A percentile compares a stretch with the other conserved stretches of the same genome.
Conservation (phyloP, 2,113 vertebrate genomes). For the Sciurus niger region DNA sequence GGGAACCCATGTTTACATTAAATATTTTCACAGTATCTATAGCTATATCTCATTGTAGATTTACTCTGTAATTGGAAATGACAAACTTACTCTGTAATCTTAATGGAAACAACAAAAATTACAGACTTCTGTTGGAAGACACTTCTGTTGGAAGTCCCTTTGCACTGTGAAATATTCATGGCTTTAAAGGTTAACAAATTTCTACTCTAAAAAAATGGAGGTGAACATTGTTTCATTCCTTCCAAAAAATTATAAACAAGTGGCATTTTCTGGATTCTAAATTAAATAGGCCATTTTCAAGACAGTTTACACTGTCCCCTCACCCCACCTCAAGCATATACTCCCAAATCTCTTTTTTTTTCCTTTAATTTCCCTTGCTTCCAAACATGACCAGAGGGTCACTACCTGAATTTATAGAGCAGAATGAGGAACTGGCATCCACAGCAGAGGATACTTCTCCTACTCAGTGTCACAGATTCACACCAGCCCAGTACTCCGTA, state of each 20-base stretch:
- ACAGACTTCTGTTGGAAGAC: neutral
- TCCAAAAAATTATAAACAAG: constrained; percentile 27
- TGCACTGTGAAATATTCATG: neutral
- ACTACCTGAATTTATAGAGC: neutral
- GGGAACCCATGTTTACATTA: neutral
- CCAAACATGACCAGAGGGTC: neutral
- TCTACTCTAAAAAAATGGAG: neutral
- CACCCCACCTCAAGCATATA: neutral
- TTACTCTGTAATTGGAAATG: constrained; percentile 11
- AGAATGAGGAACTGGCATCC: neutral
- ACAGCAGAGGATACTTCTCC: neutral
- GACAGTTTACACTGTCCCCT: neutral
- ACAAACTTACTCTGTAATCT: constrained; percentile 2
- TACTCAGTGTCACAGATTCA: neutral
- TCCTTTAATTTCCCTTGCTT: neutral
- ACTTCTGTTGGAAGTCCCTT: neutral
- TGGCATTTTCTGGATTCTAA: neutral
- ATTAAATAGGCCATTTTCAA: constrained; percentile 1
- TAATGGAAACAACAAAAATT: constrained; percentile 9
- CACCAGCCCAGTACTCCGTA: neutral
- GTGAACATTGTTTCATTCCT: neutral
- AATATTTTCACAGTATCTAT: neutral
- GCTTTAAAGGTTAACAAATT: neutral
- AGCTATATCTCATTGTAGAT: neutral
- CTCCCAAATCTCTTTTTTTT: neutral